Evolutionary conservation across 2,888 invertebrate species (phyloP).

Genomic region (Clostera curtula): DNA sequence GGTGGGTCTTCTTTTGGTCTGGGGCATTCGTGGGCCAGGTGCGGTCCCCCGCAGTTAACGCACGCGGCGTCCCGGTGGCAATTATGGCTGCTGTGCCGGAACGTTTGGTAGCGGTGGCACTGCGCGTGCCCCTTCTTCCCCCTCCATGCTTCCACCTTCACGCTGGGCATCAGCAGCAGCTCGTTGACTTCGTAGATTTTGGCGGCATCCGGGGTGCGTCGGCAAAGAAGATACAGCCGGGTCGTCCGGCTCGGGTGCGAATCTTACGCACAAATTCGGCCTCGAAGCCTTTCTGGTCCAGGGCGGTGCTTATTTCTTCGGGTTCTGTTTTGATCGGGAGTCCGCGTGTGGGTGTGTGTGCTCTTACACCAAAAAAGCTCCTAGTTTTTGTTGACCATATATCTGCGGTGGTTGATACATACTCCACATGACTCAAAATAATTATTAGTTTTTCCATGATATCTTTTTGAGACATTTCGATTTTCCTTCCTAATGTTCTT

Average conservation of each 20-base stretch:
- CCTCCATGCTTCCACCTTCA: too few relatives aligned
- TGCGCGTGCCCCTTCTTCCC: slow-evolving; percentile 13
- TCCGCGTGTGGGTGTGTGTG: neutral
- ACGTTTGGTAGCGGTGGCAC: slow-evolving; percentile 19
- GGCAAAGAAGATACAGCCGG: slow-evolving; percentile 13
- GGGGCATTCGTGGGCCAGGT: slow-evolving; percentile 8
- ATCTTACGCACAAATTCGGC: neutral
- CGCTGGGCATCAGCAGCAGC: slow-evolving; percentile 19
- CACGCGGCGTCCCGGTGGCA: slow-evolving; percentile 15
- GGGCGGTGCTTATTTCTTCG: neutral
- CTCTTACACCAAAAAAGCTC: neutral
- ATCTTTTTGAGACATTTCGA: neutral
- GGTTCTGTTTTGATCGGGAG: neutral
- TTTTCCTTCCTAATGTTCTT: neutral
- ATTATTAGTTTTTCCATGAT: neutral
- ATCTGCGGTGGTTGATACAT: neutral
- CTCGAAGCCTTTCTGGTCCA: neutral
- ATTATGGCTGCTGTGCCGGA: slow-evolving; percentile 14
- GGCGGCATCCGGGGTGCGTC: slow-evolving; percentile 7
- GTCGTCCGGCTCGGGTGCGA: slow-evolving; percentile 2
- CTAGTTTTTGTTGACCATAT: neutral
- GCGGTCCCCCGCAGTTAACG: slow-evolving; percentile 8
- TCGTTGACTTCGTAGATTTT: slow-evolving; percentile 10
- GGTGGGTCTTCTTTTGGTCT: slow-evolving; percentile 6
- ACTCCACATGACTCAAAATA: neutral